Evolutionary conservation across 1,140 invertebrate species (phyloP).

Genomic region (Orius insidiosus): DNA sequence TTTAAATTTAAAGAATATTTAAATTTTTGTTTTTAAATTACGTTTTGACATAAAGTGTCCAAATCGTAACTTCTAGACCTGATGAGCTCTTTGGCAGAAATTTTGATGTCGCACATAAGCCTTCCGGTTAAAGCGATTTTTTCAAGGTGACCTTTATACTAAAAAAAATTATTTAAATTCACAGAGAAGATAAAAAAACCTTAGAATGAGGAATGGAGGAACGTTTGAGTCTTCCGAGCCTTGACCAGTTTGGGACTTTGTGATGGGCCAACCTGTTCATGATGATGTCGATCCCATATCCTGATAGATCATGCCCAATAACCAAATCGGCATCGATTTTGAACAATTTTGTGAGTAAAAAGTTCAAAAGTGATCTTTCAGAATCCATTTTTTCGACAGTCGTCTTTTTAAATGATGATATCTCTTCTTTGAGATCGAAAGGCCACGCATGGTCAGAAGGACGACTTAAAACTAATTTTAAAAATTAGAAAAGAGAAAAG

Average conservation of each 20-base stretch:
- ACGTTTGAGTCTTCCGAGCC: slow-evolving; percentile 68
- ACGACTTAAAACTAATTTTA: slow-evolving; percentile 49
- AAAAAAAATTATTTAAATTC: slow-evolving; percentile 16
- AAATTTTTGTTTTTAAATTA: slow-evolving; percentile 4
- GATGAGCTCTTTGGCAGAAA: slow-evolving; percentile 85
- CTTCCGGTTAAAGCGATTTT: slow-evolving; percentile 52
- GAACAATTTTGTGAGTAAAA: slow-evolving; percentile 65
- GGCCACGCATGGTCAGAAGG: slow-evolving; percentile 66
- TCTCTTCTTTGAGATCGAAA: slow-evolving; percentile 46
- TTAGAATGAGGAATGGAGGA: slow-evolving; percentile 24
- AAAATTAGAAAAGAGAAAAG: background rate
- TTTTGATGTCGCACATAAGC: slow-evolving; percentile 82
- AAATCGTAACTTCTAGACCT: slow-evolving; percentile 82
- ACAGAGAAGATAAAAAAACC: slow-evolving; percentile 3
- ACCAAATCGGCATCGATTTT: slow-evolving; percentile 85
- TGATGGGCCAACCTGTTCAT: slow-evolving; percentile 60
- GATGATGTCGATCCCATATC: slow-evolving; percentile 31
- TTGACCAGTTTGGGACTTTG: slow-evolving; percentile 77
- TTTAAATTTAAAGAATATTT: slow-evolving; percentile 12
- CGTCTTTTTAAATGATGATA: slow-evolving; percentile 46
- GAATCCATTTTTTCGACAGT: slow-evolving; percentile 66
- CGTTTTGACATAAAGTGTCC: slow-evolving; percentile 53
- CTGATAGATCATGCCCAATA: slow-evolving; percentile 69
- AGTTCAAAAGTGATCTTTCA: slow-evolving; percentile 69
- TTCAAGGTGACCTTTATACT: slow-evolving; percentile 30